These are phyloP conservation scores for Helarctos malayanus DNA, from an alignment of 2,797 vertebrate species.

Conservation along the genomic window DNA sequence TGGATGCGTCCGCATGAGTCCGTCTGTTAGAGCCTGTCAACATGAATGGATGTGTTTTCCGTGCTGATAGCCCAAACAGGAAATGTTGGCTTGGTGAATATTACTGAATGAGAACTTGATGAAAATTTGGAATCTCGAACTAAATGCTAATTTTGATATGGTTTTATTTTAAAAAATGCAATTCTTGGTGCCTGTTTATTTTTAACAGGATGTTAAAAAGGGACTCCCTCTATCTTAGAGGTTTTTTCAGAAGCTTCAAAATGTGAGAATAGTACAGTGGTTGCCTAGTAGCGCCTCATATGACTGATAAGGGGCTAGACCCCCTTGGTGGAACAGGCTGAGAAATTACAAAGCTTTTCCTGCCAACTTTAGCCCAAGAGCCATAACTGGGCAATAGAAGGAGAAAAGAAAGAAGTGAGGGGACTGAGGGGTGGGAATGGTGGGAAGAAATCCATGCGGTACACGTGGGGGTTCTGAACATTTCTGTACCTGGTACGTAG, in stretches of 20 bases:
- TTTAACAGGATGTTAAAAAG: constrained; percentile 42
- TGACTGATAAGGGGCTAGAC: background rate
- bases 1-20: background rate
- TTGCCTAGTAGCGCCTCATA: background rate
- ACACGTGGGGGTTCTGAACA: background rate
- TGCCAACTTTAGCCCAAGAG: background rate
- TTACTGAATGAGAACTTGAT: constrained; percentile 55
- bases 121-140: constrained; percentile 62
- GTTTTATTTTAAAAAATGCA: constrained; percentile 60
- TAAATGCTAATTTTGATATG: constrained; percentile 33
- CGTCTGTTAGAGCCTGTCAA: background rate
- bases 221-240: background rate
- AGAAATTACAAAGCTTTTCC: background rate
- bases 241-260: background rate
- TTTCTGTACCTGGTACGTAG: background rate
- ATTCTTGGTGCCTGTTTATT: background rate
- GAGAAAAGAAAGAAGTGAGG: background rate
- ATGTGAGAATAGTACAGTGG: background rate
- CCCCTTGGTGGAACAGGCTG: background rate
- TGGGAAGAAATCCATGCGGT: background rate
- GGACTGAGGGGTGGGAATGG: background rate
- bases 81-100: constrained; percentile 42
- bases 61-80: background rate
- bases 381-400: background rate
- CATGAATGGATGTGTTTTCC: background rate